Percentiles rank a stretch among this genome's conserved stretches.
These are phyloP conservation scores for Morus bassanus DNA, from an alignment of 2,797 vertebrate species.

Conservation along the genomic window DNA sequence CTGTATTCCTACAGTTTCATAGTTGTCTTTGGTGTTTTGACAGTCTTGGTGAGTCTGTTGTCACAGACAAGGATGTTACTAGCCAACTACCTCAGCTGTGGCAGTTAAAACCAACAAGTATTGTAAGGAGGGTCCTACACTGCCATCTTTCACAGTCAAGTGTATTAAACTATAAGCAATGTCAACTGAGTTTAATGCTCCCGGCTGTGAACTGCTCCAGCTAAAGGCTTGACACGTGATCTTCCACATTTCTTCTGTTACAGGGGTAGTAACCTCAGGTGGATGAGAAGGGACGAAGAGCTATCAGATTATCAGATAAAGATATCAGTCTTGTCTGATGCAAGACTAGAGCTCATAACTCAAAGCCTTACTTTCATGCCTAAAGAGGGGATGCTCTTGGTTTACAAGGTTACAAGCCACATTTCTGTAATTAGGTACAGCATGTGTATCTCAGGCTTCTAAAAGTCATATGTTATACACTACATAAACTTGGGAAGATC, in stretches of 20 bases:
- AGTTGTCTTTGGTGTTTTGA: neutral
- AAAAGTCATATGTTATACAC: neutral
- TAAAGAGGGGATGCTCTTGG: neutral
- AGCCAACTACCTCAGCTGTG: neutral
- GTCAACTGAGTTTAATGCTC: neutral
- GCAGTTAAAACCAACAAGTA: neutral
- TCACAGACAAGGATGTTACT: neutral
- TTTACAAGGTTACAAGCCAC: neutral
- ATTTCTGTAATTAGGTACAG: neutral
- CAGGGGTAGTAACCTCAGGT: neutral
- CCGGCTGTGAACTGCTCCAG: neutral
- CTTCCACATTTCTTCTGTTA: neutral
- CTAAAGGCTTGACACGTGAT: neutral
- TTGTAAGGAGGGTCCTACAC: neutral
- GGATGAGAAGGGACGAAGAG: neutral
- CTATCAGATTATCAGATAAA: neutral
- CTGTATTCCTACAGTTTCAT: neutral
- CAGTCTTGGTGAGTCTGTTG: neutral
- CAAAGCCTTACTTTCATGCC: neutral
- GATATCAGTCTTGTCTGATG: neutral
- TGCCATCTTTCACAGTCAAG: neutral
- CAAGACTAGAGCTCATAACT: neutral
- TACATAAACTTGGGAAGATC: neutral
- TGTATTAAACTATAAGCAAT: neutral
- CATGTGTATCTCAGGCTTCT: neutral